Evolutionary conservation across 2,888 invertebrate species (phyloP).

Genomic region (Drosophila flavopinicola): DNA sequence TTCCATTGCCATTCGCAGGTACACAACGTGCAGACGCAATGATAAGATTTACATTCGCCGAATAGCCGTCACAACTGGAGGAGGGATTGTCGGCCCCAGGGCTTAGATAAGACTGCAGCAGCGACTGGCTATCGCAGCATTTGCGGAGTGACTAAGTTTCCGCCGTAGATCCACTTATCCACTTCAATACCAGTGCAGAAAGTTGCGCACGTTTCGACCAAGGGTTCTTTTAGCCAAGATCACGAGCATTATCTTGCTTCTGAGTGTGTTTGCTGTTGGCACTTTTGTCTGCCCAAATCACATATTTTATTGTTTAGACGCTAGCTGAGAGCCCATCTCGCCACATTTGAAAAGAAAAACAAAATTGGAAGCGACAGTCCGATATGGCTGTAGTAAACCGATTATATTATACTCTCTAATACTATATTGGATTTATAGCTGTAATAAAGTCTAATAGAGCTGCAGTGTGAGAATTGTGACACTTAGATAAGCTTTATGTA

Average conservation of each 20-base stretch:
- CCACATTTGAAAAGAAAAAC: not conserved
- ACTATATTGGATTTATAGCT: not conserved
- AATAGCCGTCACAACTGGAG: conserved; percentile 29
- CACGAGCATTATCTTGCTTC: conserved; percentile 34
- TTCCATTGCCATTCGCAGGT: not conserved
- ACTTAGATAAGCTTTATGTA: too few relatives aligned
- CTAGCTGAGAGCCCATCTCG: not conserved
- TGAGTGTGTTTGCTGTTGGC: conserved; percentile 10
- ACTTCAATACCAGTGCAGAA: not conserved
- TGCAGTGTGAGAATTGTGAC: too few relatives aligned
- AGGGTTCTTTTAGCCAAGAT: conserved; percentile 28
- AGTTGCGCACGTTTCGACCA: conserved; percentile 6
- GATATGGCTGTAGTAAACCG: not conserved
- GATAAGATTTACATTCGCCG: conserved; percentile 46
- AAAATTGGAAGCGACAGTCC: conserved; percentile 12
- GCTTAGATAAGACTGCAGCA: conserved; percentile 64
- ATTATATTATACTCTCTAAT: conserved; percentile 20
- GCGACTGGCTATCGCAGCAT: conserved; percentile 20
- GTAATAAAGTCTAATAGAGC: too few relatives aligned
- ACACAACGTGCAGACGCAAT: conserved; percentile 4
- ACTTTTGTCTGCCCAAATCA: conserved; percentile 18
- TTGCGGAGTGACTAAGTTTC: conserved; percentile 63
- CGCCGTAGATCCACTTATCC: not conserved
- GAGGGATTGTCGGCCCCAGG: conserved; percentile 1
- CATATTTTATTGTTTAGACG: conserved; percentile 25